phyloP scores from a whole-genome alignment of 2,113 vertebrate genomes.

The Erythrocebus patas region DNA sequence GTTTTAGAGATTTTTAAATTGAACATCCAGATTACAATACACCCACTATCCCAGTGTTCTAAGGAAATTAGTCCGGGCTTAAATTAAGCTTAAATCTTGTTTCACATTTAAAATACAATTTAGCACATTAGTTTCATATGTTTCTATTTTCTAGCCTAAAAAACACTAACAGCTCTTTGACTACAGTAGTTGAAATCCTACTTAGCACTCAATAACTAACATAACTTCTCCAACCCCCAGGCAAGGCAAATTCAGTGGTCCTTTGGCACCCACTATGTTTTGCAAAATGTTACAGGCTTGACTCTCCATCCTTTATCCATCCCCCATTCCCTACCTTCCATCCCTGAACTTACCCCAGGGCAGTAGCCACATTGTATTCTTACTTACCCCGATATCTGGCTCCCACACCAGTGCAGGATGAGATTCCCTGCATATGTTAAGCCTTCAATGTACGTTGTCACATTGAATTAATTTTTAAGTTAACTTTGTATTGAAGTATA shows the following conservation, averaged over 20 bases:
- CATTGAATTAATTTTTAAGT: not conserved
- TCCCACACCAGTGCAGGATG: not conserved
- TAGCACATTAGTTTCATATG: conserved; percentile 69
- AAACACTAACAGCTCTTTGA: conserved; percentile 23
- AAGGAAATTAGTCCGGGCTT: conserved; percentile 68
- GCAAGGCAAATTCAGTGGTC: not conserved
- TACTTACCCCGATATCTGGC: not conserved
- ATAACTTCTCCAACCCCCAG: not conserved
- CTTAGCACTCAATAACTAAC: not conserved
- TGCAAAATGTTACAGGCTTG: not conserved
- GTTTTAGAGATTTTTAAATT: conserved; percentile 12
- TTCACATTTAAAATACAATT: conserved; percentile 72
- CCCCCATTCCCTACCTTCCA: not conserved
- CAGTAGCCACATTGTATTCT: not conserved
- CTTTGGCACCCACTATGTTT: not conserved
- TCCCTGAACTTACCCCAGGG: not conserved
- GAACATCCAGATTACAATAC: conserved; percentile 43
- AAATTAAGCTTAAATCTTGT: conserved; percentile 71
- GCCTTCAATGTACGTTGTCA: not conserved
- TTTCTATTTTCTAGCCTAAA: conserved; percentile 63
- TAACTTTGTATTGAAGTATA: not conserved
- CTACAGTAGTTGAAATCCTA: not conserved
- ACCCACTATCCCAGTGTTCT: conserved; percentile 40
- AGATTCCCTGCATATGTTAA: not conserved
- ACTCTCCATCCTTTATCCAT: not conserved